A percentile compares a stretch with the other conserved stretches of the same genome.
These are phyloP conservation scores for Vesta saturnalis DNA, from an alignment of 2,888 invertebrate genomes.

Conservation along the genomic window DNA sequence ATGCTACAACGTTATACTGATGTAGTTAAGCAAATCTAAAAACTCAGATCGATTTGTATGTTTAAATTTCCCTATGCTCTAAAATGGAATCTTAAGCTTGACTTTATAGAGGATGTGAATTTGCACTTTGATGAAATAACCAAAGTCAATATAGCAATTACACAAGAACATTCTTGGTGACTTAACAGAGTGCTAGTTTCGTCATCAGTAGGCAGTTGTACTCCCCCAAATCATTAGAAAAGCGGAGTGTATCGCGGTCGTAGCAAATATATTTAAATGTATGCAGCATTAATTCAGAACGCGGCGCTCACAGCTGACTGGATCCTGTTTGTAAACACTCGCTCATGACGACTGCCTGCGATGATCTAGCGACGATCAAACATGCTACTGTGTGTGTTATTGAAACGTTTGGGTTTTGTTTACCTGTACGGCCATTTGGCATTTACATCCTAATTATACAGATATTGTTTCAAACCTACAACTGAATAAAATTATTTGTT, in stretches of 20 bases:
- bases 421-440: constrained; percentile 40
- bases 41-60: background rate
- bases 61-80: too few relatives aligned
- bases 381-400: constrained; percentile 44
- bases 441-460: constrained; percentile 38
- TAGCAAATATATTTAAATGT: constrained; percentile 64
- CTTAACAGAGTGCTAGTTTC: constrained; percentile 38
- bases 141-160: constrained; percentile 36
- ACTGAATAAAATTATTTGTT: constrained; percentile 19
- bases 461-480: constrained; percentile 29
- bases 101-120: constrained; percentile 15
- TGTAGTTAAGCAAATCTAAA: background rate
- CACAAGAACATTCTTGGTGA: constrained; percentile 35
- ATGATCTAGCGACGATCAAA: constrained; percentile 42
- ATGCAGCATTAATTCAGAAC: constrained; percentile 64
- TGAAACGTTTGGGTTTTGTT: constrained; percentile 46
- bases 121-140: constrained; percentile 27
- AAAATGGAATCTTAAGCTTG: background rate
- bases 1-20: too few relatives aligned
- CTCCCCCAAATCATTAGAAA: constrained; percentile 42
- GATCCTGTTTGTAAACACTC: constrained; percentile 63
- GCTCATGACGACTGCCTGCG: constrained; percentile 47
- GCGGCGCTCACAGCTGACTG: constrained; percentile 64
- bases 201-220: constrained; percentile 38
- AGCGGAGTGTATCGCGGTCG: constrained; percentile 43